These are phyloP conservation scores for Cheiracanthium punctorium DNA, from an alignment of 2,888 invertebrate species.

Conservation along the genomic window DNA sequence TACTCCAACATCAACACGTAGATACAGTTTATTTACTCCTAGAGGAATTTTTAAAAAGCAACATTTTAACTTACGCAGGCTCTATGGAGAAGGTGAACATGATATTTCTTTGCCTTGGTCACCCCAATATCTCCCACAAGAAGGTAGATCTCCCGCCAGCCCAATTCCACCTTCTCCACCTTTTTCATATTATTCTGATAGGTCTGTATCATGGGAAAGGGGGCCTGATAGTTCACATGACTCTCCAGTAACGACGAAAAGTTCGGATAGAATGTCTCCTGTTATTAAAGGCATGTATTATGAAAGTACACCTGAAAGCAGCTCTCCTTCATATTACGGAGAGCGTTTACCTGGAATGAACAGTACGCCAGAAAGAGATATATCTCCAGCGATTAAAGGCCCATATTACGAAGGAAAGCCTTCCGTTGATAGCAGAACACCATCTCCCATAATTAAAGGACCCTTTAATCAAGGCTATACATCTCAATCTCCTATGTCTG, in stretches of 20 bases:
- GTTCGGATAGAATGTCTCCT: too few species aligned
- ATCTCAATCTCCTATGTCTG: not conserved
- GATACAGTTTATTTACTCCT: conserved; percentile 11
- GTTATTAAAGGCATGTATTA: too few species aligned
- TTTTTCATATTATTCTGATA: not conserved
- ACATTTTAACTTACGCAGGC: conserved; percentile 7
- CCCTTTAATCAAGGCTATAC: not conserved
- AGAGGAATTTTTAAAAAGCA: conserved; percentile 16
- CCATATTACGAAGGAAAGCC: too few species aligned
- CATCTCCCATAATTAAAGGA: not conserved
- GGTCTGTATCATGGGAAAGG: not conserved
- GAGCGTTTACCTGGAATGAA: not conserved
- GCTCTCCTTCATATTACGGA: not conserved
- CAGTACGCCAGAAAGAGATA: not conserved
- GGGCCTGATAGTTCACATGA: too few species aligned
- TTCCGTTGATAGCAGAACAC: too few species aligned
- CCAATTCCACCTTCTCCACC: not conserved
- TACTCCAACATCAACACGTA: not conserved
- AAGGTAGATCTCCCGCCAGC: not conserved
- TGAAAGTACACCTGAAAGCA: too few species aligned
- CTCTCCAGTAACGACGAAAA: too few species aligned
- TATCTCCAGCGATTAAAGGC: not conserved
- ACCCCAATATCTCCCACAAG: not conserved
- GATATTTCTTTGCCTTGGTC: not conserved
- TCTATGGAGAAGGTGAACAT: not conserved